Evolutionary conservation across 53 echinoderm and acorn worm genomes (phyloP), one percentile per base, ranked within the genome.

Genomic region (Pentamera pediparva): DNA sequence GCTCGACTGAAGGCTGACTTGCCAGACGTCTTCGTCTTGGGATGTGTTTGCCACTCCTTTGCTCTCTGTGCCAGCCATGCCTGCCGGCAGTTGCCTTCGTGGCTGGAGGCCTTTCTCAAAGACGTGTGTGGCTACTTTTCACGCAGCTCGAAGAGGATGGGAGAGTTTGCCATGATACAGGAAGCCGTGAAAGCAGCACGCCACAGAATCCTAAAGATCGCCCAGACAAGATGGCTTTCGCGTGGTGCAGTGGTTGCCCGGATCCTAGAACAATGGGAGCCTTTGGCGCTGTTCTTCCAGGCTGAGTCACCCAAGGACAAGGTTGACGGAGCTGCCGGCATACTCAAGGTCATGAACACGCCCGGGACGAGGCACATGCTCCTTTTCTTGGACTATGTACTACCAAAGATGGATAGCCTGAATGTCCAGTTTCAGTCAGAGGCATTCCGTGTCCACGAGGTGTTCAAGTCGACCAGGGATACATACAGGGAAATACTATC

Each of bases 51-150:
- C 26, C 70, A 70, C 25, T 70, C 70, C 3, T 70, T 70, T 3
- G 70, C 70, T n/a, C 49, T 70, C 51, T 70, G 62, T 29, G 70
- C 70, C 18, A 70, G 25, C 70, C 70, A 70, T 21, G 62, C 62
- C 8, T 29, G 62, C 18, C 11, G 5, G 10, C 5, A 6, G 13
- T 26, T 61, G 35, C 62, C 62, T 6, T 61, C 62, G 4, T 61
- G 62, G 62, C 35, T 61, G 18, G 62, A 61, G n/a, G 32, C 4
- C 35, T 34, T 32, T 9, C 34, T 61, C n/a, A 33, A 34, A 7
- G 34, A 61, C 18, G 35, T 61, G 5, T 34, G 62, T 32, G 35
- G 12, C 28, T 61, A 61, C n/a, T 61, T 61, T 61, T 5, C 62
- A 33, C 34, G 20, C 10, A 61, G 62, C 62, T 11, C 29, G 3